Percentiles rank a stretch among this genome's conserved stretches.
Evolutionary conservation across 2,797 vertebrate genomes (phyloP).

Genomic region (Sebastes diaconus): DNA sequence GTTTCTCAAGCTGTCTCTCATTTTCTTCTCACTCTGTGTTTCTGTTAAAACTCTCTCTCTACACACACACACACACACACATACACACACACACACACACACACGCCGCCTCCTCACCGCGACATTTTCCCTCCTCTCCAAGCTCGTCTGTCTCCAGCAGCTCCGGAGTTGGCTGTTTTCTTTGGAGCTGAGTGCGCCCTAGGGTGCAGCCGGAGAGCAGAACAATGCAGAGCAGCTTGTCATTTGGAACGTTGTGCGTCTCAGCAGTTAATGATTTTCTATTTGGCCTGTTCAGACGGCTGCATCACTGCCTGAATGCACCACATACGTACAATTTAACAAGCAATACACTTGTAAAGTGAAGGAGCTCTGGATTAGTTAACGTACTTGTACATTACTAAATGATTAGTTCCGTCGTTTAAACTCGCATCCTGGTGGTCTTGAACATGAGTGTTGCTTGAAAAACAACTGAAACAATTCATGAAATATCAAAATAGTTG

Average conservation of each 20-base stretch:
- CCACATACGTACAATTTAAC: conserved; percentile 1
- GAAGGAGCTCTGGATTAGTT: background rate
- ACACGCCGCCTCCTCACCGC: conserved; percentile 3
- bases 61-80: conserved; percentile 7
- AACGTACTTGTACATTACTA: background rate
- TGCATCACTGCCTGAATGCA: conserved; percentile 8
- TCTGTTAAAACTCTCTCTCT: conserved; percentile 16
- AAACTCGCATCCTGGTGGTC: background rate
- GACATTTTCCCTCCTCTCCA: conserved; percentile 21
- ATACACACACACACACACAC: conserved; percentile 5
- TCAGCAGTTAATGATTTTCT: conserved; percentile 48
- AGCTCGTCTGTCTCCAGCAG: conserved; percentile 39
- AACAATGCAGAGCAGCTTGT: conserved; percentile 65
- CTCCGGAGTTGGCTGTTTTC: conserved; percentile 38
- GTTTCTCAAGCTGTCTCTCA: background rate
- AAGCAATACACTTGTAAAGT: background rate
- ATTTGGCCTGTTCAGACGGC: conserved; percentile 33
- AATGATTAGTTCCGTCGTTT: background rate
- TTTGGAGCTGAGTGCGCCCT: conserved; percentile 40
- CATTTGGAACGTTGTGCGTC: conserved; percentile 25
- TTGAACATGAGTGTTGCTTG: background rate
- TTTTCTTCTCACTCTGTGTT: conserved; percentile 22
- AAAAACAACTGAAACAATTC: background rate
- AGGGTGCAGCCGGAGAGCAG: conserved; percentile 53
- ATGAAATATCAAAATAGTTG: background rate